Evolutionary conservation across 2,113 vertebrate species (phyloP).

Genomic region (Copsychus sechellarum): DNA sequence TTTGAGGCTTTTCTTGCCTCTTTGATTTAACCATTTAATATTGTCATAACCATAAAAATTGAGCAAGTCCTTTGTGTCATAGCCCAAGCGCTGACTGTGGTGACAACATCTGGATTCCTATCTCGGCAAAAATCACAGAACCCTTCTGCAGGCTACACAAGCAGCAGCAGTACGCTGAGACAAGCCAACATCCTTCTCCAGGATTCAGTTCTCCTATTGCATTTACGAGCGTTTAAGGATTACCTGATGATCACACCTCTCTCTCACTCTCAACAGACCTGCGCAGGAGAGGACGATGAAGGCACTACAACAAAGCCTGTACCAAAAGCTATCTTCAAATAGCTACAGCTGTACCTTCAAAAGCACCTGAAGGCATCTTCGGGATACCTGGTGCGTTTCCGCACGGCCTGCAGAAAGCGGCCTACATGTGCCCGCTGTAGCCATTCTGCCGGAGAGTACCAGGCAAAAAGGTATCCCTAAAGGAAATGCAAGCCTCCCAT

Average conservation of each 20-base stretch:
- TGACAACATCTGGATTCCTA: background rate
- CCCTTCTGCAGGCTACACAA: background rate
- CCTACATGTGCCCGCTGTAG: background rate
- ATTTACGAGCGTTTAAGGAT: background rate
- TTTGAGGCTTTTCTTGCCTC: background rate
- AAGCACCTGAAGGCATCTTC: background rate
- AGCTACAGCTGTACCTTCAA: background rate
- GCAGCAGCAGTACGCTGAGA: background rate
- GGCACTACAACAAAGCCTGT: background rate
- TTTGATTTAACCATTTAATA: background rate
- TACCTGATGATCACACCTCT: background rate
- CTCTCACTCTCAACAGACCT: background rate
- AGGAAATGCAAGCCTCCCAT: background rate
- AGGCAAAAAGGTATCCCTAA: background rate
- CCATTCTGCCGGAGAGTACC: background rate
- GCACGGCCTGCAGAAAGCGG: background rate
- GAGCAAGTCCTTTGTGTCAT: background rate
- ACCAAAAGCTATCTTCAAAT: background rate
- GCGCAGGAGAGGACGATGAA: background rate
- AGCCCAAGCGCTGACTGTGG: background rate
- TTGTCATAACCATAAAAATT: background rate
- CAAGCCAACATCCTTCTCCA: background rate
- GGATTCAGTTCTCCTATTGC: background rate
- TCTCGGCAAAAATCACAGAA: background rate
- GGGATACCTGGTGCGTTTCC: background rate